Evolutionary conservation across 2,113 vertebrate genomes (phyloP).

Genomic region (Garra rufa): DNA sequence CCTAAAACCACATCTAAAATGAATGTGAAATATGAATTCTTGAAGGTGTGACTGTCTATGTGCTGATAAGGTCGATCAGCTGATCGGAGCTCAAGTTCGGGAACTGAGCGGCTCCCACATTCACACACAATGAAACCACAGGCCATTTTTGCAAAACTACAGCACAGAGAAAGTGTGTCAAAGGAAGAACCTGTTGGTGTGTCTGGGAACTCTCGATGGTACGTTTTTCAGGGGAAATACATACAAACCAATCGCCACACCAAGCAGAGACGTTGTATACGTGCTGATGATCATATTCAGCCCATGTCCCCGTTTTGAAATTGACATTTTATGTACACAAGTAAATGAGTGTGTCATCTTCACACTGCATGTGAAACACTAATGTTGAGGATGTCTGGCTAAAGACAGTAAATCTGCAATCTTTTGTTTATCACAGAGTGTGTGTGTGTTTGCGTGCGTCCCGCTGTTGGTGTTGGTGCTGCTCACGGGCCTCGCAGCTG

Average conservation of each 20-base stretch:
- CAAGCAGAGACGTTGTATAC: not conserved
- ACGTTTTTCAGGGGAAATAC: not conserved
- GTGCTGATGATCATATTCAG: slow-evolving; percentile 5
- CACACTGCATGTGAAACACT: slow-evolving; percentile 26
- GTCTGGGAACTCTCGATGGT: slow-evolving; percentile 10
- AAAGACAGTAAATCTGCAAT: slow-evolving; percentile 47
- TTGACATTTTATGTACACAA: slow-evolving; percentile 28
- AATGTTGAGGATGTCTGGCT: slow-evolving; percentile 35
- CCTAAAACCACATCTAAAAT: slow-evolving; percentile 31
- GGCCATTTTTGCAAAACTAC: not conserved
- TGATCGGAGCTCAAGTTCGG: not conserved
- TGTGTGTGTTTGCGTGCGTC: slow-evolving; percentile 37
- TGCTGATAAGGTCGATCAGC: slow-evolving; percentile 19
- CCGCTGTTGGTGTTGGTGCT: slow-evolving; percentile 66
- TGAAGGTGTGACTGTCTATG: not conserved
- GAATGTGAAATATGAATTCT: not conserved
- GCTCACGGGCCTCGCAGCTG: slow-evolving; percentile 73
- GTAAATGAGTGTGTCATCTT: slow-evolving; percentile 7
- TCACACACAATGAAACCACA: slow-evolving; percentile 7
- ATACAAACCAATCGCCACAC: not conserved
- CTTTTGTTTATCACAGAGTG: slow-evolving; percentile 45
- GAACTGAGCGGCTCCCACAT: slow-evolving; percentile 13
- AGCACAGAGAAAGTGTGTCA: slow-evolving; percentile 18
- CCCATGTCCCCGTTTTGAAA: not conserved
- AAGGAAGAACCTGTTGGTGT: not conserved